These are phyloP conservation scores for Natrix natrix DNA, from an alignment of 2,797 vertebrate species.

Conservation along the genomic window DNA sequence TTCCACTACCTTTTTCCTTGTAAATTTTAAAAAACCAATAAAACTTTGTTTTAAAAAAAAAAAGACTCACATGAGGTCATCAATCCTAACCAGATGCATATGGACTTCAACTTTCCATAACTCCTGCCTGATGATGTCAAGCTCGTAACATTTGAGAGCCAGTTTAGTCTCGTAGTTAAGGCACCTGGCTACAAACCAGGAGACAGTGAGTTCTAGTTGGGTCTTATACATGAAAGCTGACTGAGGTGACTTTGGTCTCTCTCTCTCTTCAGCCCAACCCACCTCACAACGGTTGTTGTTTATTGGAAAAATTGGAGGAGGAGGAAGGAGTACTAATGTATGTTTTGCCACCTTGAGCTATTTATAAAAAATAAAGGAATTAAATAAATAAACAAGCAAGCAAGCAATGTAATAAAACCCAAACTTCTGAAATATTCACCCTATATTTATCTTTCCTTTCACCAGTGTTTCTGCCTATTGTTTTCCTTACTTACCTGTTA, in stretches of 20 bases:
- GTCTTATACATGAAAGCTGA: not conserved
- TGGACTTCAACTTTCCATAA: not conserved
- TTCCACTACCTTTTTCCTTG: no score
- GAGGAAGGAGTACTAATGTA: not conserved
- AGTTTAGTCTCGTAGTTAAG: not conserved
- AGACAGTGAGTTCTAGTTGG: not conserved
- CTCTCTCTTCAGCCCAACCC: not conserved
- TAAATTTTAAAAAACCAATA: no score
- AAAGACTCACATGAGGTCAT: not conserved
- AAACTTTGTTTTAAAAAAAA: no score
- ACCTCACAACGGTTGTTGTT: not conserved
- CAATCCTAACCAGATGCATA: not conserved
- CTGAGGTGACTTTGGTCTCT: not conserved
- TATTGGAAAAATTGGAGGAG: not conserved
- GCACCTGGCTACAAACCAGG: not conserved
- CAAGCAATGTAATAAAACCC: not conserved
- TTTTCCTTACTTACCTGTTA: not conserved
- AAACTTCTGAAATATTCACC: not conserved
- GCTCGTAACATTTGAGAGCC: not conserved
- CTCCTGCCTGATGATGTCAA: not conserved
- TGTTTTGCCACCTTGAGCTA: not conserved
- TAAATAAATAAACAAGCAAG: no score
- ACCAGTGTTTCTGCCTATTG: not conserved
- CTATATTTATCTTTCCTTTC: not conserved
- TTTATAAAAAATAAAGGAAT: not conserved